Percentiles rank a stretch among this genome's conserved stretches.
Evolutionary conservation across 1,140 invertebrate genomes (phyloP).

Genomic region (Apis cerana): DNA sequence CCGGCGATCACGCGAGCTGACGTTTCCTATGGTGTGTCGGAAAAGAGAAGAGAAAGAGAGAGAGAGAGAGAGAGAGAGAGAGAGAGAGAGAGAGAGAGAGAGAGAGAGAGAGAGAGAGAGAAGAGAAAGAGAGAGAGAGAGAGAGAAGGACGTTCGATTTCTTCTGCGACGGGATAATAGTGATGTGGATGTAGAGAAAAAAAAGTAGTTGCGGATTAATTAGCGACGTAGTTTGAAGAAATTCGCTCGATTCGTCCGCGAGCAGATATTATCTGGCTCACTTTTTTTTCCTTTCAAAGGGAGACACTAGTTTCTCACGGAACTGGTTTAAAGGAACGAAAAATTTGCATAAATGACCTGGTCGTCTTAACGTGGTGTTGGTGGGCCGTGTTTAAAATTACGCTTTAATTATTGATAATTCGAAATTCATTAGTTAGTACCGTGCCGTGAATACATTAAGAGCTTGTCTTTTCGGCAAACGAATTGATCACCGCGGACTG

Average conservation of each 20-base stretch:
- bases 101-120: neutral
- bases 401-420: constrained; percentile 51
- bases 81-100: neutral
- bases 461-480: constrained; percentile 5
- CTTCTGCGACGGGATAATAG: neutral
- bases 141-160: neutral
- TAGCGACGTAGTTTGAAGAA: constrained; percentile 23
- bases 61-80: neutral
- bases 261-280: neutral
- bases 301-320: constrained; percentile 20
- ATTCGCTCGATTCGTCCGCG: constrained; percentile 1
- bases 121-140: neutral
- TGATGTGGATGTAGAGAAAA: neutral
- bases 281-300: neutral
- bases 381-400: constrained; percentile 8
- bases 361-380: neutral
- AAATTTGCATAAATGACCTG: constrained; percentile 43
- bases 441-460: constrained; percentile 10
- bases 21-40: neutral
- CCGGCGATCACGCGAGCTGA: constrained; percentile 4
- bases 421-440: neutral
- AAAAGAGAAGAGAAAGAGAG: no score
- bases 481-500: constrained; percentile 5
- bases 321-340: constrained; percentile 36
- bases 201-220: constrained; percentile 38